Conservation (phyloP, 1,140 invertebrate species). For the Aleiodes sp. region DNA sequence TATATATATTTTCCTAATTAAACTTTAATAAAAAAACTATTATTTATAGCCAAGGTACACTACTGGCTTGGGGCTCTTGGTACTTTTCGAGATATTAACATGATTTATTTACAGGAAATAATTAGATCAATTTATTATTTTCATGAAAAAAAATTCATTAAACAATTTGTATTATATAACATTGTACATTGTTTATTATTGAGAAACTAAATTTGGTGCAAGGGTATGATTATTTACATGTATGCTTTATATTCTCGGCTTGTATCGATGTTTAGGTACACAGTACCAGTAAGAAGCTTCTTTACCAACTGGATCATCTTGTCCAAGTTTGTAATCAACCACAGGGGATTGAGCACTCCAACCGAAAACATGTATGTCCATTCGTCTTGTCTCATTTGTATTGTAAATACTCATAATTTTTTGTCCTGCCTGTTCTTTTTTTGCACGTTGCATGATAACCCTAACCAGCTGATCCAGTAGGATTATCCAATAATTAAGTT, state of each 20-base stretch:
- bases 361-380: conserved; percentile 77
- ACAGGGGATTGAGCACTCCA: conserved; percentile 72
- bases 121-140: neutral
- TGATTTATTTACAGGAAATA: conserved; percentile 8
- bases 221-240: conserved; percentile 32
- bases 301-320: conserved; percentile 94
- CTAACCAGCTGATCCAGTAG: neutral
- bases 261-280: conserved; percentile 78
- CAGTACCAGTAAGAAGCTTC: conserved; percentile 95
- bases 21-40: neutral
- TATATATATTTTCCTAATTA: conserved; percentile 32
- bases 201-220: conserved; percentile 26
- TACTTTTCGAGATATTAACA: conserved; percentile 26
- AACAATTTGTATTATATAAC: conserved; percentile 5
- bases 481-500: too few relatives aligned
- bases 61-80: conserved; percentile 4
- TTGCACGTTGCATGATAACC: conserved; percentile 2
- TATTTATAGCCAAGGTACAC: conserved; percentile 11
- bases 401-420: neutral
- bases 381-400: conserved; percentile 23
- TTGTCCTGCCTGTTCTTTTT: neutral
- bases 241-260: conserved; percentile 37
- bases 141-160: too few relatives aligned
- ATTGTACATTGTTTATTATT: conserved; percentile 15
- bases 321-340: conserved; percentile 96